Evolutionary conservation across 2,797 vertebrate species (phyloP), one percentile per base, ranked within the genome.

Genomic region (Xenopus petersii): DNA sequence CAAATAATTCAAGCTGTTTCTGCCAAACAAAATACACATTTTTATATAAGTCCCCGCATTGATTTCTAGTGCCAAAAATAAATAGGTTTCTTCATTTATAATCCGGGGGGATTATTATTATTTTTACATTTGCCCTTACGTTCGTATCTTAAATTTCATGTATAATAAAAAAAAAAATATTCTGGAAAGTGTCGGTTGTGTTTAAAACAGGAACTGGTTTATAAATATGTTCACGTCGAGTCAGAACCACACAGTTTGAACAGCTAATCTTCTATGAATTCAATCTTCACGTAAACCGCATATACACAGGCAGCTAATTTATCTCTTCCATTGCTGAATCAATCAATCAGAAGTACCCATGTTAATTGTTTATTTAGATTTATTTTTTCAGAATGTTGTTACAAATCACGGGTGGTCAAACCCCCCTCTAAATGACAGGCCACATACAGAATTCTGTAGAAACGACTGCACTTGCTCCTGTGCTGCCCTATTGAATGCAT

Each of bases 281-380:
- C 82, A 81, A 75, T 82, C 80, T 79, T 85, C 82, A 80, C 80
- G 84, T 82, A 75, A 82, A 81, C 79, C 82, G 68, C 69, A 33
- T 80, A 85, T 81, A 79, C 79, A 84, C 0, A 72, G 83, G 83
- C 86, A 85, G 86, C 85, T 87, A 85, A 87, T 88, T 86, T 86
- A 85, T 87, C 84, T 67, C 82, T 83, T 88, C 84, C 85, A 86
- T 75, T 80, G 80, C 64, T 15, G 80, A 82, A 81, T 81, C 87
- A 84, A 42, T 42, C 36, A 42, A 83, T 83, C 85, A 72, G 62
- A 60, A 61, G 59, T 72, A 71, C 56, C 71, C 49, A 67, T 33
- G 11, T 51, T 67, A 54, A 71, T 70, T 71, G 54, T 56, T 56
- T 56, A 56, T 56, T 56, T 56, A 30, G 4, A 16, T 63, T 60